Conservation (phyloP, 2,888 invertebrate species). For the Drosophila sordidula region DNA sequence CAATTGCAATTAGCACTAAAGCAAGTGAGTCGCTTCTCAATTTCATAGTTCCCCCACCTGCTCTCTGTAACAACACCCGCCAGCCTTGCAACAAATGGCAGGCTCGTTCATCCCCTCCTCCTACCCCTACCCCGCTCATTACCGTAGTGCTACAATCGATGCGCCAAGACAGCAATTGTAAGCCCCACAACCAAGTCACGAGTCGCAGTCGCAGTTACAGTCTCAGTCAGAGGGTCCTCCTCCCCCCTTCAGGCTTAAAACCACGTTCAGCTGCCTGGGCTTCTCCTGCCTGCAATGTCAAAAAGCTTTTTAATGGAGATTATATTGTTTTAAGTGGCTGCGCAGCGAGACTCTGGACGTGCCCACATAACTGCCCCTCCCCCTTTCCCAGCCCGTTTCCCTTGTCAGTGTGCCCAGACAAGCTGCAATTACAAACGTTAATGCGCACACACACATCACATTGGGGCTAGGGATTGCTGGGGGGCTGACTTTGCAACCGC, state of each 20-base stretch:
- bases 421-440: slow-evolving; percentile 82
- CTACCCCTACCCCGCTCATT: slow-evolving; percentile 47
- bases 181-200: slow-evolving; percentile 16
- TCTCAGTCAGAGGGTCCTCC: not conserved
- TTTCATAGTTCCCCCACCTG: slow-evolving; percentile 8
- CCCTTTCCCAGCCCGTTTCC: not conserved
- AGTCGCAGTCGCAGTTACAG: slow-evolving; percentile 1
- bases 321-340: slow-evolving; percentile 81
- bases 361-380: too few relatives aligned
- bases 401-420: slow-evolving; percentile 57
- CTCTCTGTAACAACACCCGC: not conserved
- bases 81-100: slow-evolving; percentile 30
- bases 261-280: slow-evolving; percentile 9
- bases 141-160: slow-evolving; percentile 66
- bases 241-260: not conserved
- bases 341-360: slow-evolving; percentile 10
- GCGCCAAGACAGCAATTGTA: slow-evolving; percentile 53
- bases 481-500: slow-evolving; percentile 72
- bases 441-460: slow-evolving; percentile 57
- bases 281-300: slow-evolving; percentile 64
- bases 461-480: too few relatives aligned
- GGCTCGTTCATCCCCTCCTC: slow-evolving; percentile 32
- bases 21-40: slow-evolving; percentile 42
- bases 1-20: slow-evolving; percentile 78
- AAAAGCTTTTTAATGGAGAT: slow-evolving; percentile 82